A percentile compares a stretch with the other conserved stretches of the same genome.
phyloP scores from a whole-genome alignment of 2,797 vertebrate genomes.

The Phrynocephalus vlangalii region DNA sequence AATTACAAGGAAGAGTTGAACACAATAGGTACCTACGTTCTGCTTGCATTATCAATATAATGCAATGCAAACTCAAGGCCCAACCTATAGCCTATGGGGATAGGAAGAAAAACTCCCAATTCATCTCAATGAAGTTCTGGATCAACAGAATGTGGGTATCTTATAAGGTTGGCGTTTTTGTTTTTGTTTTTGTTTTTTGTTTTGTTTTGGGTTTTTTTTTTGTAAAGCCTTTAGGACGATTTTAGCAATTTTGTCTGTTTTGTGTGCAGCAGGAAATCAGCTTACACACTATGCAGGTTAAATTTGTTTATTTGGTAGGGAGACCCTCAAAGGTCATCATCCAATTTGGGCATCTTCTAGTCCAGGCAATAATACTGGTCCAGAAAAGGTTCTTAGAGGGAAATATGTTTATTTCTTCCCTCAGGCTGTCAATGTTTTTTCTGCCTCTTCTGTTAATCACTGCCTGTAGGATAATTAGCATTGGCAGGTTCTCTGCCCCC shows the following conservation, averaged over 20 bases:
- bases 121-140: neutral
- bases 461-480: slow-evolving; percentile 12
- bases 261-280: too few relatives aligned
- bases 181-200: too few relatives aligned
- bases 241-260: too few relatives aligned
- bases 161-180: neutral
- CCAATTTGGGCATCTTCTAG: slow-evolving; percentile 6
- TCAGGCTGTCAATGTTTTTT: slow-evolving; percentile 6
- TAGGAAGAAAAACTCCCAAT: neutral
- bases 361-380: neutral
- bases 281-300: too few relatives aligned
- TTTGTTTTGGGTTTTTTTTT: too few relatives aligned
- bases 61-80: neutral
- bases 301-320: too few relatives aligned
- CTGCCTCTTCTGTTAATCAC: slow-evolving; percentile 19
- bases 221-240: too few relatives aligned
- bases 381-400: neutral
- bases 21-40: neutral
- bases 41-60: neutral
- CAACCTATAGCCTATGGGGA: neutral
- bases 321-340: neutral
- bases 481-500: neutral
- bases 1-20: slow-evolving; percentile 16
- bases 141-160: neutral
- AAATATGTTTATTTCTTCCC: slow-evolving; percentile 25